Conservation (phyloP, 2,797 vertebrate species). For the Molossus molossus region DNA sequence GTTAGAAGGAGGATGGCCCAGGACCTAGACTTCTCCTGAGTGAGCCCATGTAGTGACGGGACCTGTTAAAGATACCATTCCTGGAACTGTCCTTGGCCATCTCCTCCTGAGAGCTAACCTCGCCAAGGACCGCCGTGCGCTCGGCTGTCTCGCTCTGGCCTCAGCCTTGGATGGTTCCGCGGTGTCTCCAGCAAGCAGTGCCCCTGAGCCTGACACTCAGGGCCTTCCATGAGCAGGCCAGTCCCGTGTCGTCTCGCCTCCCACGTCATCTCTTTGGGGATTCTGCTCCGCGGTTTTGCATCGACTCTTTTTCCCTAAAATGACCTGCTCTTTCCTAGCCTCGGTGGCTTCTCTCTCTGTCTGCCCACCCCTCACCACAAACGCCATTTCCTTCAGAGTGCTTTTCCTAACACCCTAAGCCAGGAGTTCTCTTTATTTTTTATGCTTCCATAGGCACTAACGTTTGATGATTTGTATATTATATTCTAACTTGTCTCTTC, state of each 20-base stretch:
- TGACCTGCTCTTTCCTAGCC: neutral
- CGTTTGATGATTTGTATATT: neutral
- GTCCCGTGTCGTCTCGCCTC: neutral
- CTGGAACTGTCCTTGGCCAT: neutral
- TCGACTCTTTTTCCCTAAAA: neutral
- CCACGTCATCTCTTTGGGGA: neutral
- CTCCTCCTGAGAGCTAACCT: neutral
- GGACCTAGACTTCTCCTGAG: neutral
- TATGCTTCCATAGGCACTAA: neutral
- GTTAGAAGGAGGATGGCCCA: neutral
- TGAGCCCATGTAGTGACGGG: neutral
- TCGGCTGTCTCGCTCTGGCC: neutral
- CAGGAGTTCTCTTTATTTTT: neutral
- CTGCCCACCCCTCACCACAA: neutral
- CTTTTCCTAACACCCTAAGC: neutral
- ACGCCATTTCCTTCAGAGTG: neutral
- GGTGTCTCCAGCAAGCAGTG: neutral
- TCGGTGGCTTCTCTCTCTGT: neutral
- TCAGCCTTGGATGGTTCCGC: accelerated
- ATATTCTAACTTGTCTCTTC: neutral
- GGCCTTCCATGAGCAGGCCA: neutral
- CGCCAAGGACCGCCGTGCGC: neutral
- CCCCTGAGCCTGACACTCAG: neutral
- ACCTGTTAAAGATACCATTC: neutral
- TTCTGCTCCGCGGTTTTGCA: accelerated